These are phyloP conservation scores for Trichosurus vulpecula DNA, from an alignment of 2,797 vertebrate genomes.

Conservation along the genomic window DNA sequence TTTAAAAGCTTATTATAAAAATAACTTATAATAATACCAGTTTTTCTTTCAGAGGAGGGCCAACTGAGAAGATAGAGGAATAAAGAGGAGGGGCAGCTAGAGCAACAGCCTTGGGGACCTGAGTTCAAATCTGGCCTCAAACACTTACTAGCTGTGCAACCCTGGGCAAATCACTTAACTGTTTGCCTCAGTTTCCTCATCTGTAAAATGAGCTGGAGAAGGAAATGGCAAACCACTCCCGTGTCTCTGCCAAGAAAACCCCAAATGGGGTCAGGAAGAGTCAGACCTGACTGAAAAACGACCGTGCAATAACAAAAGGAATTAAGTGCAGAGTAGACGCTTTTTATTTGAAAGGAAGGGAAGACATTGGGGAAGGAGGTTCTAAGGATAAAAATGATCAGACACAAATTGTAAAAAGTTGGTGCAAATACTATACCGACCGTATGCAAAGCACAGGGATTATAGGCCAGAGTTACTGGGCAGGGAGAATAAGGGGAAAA, in stretches of 20 bases:
- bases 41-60: not conserved
- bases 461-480: not conserved
- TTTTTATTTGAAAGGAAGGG: slow-evolving; percentile 34
- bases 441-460: not conserved
- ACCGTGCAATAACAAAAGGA: not conserved
- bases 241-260: not conserved
- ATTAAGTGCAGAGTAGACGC: not conserved
- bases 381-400: not conserved
- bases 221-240: not conserved
- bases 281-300: not conserved
- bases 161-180: not conserved
- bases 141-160: not conserved
- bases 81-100: not conserved
- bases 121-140: not conserved
- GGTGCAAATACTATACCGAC: not conserved
- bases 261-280: not conserved
- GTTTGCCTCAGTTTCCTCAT: not conserved
- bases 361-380: not conserved
- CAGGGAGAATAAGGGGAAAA: not conserved
- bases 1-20: no score
- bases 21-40: no score
- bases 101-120: not conserved
- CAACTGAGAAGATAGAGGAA: not conserved
- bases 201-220: no score
- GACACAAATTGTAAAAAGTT: not conserved